phyloP scores from a whole-genome alignment of 2,888 invertebrate species.

The Atrina japonica region DNA sequence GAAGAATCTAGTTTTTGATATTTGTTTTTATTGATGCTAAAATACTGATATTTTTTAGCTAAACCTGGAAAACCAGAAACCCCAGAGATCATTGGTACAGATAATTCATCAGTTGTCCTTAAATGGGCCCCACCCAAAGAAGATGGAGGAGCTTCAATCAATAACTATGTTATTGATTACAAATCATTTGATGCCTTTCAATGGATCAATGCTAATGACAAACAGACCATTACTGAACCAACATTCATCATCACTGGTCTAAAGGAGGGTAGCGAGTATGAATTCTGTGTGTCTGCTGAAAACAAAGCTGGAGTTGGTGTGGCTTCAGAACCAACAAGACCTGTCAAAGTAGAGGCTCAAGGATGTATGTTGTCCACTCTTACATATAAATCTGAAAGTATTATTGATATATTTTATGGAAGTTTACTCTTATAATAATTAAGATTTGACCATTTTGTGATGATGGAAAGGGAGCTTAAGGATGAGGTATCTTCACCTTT shows the following conservation, averaged over 20 bases:
- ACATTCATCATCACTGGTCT: slow-evolving; percentile 77
- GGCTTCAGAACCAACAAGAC: slow-evolving; percentile 72
- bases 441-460: no score
- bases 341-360: slow-evolving; percentile 69
- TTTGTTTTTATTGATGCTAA: no score
- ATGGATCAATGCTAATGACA: slow-evolving; percentile 70
- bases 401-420: no score
- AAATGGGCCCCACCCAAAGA: slow-evolving; percentile 76
- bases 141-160: slow-evolving; percentile 78
- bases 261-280: slow-evolving; percentile 75
- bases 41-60: slow-evolving; percentile 51
- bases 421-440: no score
- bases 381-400: no score
- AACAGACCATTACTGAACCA: slow-evolving; percentile 65
- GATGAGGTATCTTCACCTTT: no score
- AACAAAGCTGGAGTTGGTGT: slow-evolving; percentile 79
- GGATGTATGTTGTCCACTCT: no score
- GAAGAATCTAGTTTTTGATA: no score
- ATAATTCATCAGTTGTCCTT: slow-evolving; percentile 74
- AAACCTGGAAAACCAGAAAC: slow-evolving; percentile 73
- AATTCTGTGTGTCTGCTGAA: slow-evolving; percentile 80
- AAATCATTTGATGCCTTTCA: slow-evolving; percentile 62
- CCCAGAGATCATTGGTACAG: slow-evolving; percentile 76
- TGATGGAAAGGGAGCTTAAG: no score
- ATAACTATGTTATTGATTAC: slow-evolving; percentile 78